Base-by-base conservation (phyloP, 1,140 invertebrate genomes). In the Bombus sylvicola region DNA sequence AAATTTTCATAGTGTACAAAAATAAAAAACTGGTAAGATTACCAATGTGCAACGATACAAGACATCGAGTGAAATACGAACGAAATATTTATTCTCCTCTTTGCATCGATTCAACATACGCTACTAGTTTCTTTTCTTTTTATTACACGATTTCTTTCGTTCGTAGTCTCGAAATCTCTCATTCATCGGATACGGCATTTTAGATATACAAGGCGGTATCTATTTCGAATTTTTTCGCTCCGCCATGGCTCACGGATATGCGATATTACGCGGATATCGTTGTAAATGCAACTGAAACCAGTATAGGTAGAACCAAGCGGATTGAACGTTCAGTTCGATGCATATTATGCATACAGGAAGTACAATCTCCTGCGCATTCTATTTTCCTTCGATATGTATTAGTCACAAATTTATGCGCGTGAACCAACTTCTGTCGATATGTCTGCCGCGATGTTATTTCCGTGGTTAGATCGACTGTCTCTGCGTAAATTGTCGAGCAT, bases 301-400 rank as follows among this genome's bases (percentile, higher is more conserved):
- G 47, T 22, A 22, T 34, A 39, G 39, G 39, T 25, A 39, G 66
- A 53, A 62, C n/a, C 1, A n/a, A 31, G 22, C 10, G 34, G 34
- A 74, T 47, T 47, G 59, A 57, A 47, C 72, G 59, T 39, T 66
- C 80, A n/a, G n/a, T 25, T 22, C 57, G 37, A 74, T n/a, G 43
- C 73, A 66, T n/a, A 82, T 76, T 83, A 83, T 76, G 73, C 72
- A 68, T 47, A 28, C 72, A 75, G 81, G 81, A 83, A 83, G 59
- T 83, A 76, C 81, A 76, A 83, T 83, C 59, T 83, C 72, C 73
- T 47, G 81, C 1, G 72, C 37, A 83, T 83, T 83, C 81, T 83
- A 39, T 83, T 76, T 83, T 83, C 81, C 34, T 57, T 68, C 43
- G 43, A 57, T 53, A 13, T 76, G 34, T 76, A 83, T 76, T 83